Conservation (phyloP, 2,888 invertebrate species). For the Pharmacophagus antenor region DNA sequence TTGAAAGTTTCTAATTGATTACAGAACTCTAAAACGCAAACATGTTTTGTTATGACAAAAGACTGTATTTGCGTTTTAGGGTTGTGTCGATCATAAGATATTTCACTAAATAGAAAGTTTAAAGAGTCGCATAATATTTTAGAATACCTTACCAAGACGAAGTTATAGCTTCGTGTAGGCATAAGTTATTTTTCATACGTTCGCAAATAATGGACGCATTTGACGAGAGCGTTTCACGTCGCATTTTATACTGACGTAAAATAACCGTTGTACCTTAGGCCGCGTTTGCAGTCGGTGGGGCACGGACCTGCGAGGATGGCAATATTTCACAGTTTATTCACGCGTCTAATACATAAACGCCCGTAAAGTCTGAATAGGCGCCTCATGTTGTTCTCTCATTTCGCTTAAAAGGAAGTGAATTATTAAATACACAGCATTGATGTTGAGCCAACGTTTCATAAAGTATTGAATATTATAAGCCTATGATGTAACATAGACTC, state of each 20-base stretch:
- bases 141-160: slow-evolving; percentile 63
- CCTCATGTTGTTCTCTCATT: slow-evolving; percentile 55
- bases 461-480: too few relatives aligned
- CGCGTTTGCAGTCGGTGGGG: slow-evolving; percentile 10
- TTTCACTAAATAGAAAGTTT: slow-evolving; percentile 77
- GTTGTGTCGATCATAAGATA: too few relatives aligned
- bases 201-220: slow-evolving; percentile 63
- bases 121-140: slow-evolving; percentile 69
- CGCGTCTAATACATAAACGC: slow-evolving; percentile 48
- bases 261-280: slow-evolving; percentile 37
- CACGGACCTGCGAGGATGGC: slow-evolving; percentile 38
- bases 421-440: slow-evolving; percentile 51
- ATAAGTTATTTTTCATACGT: slow-evolving; percentile 72
- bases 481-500: slow-evolving; percentile 3
- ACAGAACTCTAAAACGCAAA: too few relatives aligned
- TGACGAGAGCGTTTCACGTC: slow-evolving; percentile 7
- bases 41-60: too few relatives aligned
- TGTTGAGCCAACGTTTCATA: slow-evolving; percentile 32
- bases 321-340: slow-evolving; percentile 60
- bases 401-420: slow-evolving; percentile 56
- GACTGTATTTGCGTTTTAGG: too few relatives aligned
- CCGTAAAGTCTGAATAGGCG: slow-evolving; percentile 48
- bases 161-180: slow-evolving; percentile 64
- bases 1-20: too few relatives aligned
- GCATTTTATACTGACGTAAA: slow-evolving; percentile 31